Percentiles rank a stretch among this genome's conserved stretches.
Evolutionary conservation across 2,113 vertebrate species (phyloP).

Genomic region (Sus scrofa): DNA sequence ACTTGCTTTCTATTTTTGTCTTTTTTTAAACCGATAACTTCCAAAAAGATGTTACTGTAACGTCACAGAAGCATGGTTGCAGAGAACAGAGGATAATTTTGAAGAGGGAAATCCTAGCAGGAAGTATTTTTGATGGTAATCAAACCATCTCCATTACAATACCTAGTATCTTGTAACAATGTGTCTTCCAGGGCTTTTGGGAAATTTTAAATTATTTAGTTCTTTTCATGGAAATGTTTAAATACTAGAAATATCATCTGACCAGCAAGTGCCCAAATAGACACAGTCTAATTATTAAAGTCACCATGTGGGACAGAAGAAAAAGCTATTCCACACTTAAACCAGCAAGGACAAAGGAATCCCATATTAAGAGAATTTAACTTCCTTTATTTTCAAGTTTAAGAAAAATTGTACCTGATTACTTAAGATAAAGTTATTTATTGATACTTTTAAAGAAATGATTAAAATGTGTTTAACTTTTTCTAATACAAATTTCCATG

Average conservation of each 20-base stretch:
- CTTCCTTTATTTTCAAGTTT: slow-evolving; percentile 9
- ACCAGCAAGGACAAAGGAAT: not conserved
- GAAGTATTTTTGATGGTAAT: not conserved
- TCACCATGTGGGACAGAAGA: not conserved
- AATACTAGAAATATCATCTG: not conserved
- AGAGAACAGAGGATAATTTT: not conserved
- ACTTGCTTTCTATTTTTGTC: not conserved
- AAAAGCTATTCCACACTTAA: not conserved
- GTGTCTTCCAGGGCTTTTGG: not conserved
- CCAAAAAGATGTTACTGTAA: not conserved
- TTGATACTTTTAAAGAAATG: not conserved
- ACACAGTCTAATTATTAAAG: not conserved
- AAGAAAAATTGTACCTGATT: not conserved
- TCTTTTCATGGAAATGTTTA: not conserved
- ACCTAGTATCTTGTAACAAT: not conserved
- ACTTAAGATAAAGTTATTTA: not conserved
- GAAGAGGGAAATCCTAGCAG: not conserved
- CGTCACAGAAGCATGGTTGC: not conserved
- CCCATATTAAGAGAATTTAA: not conserved
- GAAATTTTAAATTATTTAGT: not conserved
- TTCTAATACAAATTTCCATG: not conserved
- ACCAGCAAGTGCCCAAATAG: not conserved
- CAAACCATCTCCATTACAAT: not conserved
- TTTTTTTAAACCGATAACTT: not conserved
- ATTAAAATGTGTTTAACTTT: slow-evolving; percentile 25